Evolutionary conservation across 2,888 invertebrate genomes (phyloP), one percentile per base, ranked within the genome.

Genomic region (Entomobrya multifasciata): DNA sequence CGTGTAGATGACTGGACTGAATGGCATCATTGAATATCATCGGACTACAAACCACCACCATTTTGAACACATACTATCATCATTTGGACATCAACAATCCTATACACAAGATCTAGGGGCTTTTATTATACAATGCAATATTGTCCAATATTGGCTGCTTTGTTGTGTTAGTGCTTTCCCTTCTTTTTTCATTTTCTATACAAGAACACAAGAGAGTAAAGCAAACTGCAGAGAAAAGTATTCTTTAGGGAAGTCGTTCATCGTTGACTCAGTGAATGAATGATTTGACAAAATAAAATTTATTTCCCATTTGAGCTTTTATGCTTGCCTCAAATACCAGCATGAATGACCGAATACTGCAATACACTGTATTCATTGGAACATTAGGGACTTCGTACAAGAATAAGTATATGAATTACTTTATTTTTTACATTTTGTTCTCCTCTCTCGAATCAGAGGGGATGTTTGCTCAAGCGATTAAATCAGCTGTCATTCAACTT

Each of bases 261-360:
- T 60, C 22, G 76, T 41, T 20, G 20, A 77, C 36, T 62, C 78
- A 49, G 22, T 36, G 52, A 78, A 78, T 86, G 85, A 85, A 55
- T 85, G 84, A 85, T 85, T 85, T 78, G 85, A 86, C 79, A 86
- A 86, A 86, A 86, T 86, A 86, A 79, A 86, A 86, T 86, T 86
- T 79, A 79, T 79, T 86, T 86, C 79, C 78, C 78, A 85, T 86
- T 86, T 79, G 72, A 86, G 85, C 47, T 79, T 85, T 78, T 57
- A 77, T 52, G 52, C 49, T 52, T 30, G 78, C 44, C 84, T 41
- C 25, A 47, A 47, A 72, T 47, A 27, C 70, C 70, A 47, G n/a
- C 47, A 72, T 49, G 22, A 49, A 72, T 72, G 47, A 72, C 47
- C 70, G n/a, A 47, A 25, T 72, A 20, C 70, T 72, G 13, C 47